Evolutionary conservation across 2,113 vertebrate species (phyloP), one percentile per base, ranked within the genome.

Genomic region (Origma solitaria): DNA sequence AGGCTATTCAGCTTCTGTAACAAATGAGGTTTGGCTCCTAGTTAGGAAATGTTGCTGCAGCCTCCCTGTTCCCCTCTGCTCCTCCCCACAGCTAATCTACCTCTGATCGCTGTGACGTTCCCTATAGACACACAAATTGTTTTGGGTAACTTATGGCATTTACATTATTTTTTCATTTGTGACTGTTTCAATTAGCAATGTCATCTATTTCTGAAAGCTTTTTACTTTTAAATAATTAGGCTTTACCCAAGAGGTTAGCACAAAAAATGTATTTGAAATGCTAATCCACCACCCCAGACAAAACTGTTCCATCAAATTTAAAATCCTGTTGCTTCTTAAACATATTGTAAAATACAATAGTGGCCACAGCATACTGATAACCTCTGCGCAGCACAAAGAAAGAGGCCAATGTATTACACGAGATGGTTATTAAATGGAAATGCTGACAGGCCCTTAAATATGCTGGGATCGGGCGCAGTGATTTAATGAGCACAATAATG

Each of bases 181-280:
- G 82, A 82, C 90, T 94, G 51, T 88, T 96, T 86, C 90, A 95
- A 94, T 94, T 95, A 95, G 79, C 35, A 3, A 81, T 30, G 76
- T 38, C 90, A 95, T 88, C 60, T 83, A 51, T 78, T 95, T 75
- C 92, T 65, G 68, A 95, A 90, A 94, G 71, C 3, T 1, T 90
- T 93, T 94, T 51, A 64, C 75, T 95, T 96, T 88, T 70, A 92
- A 91, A 83, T 92, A 91, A 94, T 93, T 88, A 90, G 42, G 53
- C 35, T 47, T 90, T 83, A 90, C 85, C 53, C 76, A 81, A 88
- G 82, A 86, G 85, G 79, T 73, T 93, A 86, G 75, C 56, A 86
- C 50, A n/a, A 31, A 65, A 78, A 80, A 82, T 15, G 25, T 31
- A 71, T 86, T 78, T 94, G 90, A 95, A 95, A 96, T 93, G 76